Evolutionary conservation across 2,113 vertebrate genomes (phyloP), one percentile per base, ranked within the genome.

Genomic region (Oenanthe oenanthe): DNA sequence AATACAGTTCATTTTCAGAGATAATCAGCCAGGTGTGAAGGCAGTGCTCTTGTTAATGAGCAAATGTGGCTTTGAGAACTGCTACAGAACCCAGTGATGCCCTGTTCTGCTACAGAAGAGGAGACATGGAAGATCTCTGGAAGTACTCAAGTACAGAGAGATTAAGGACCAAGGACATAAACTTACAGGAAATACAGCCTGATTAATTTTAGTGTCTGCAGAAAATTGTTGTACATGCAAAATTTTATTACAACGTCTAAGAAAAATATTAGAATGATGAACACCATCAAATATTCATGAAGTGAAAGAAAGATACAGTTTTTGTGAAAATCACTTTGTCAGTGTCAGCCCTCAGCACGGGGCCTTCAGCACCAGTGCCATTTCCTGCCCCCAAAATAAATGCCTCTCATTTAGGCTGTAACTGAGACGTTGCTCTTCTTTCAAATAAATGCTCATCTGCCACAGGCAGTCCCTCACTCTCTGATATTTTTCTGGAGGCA

Each of bases 101-200:
- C 20, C 20, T 31, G 60, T 15, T 45, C 47, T 71, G 43, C 4
- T 61, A 89, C 32, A 31, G 29, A 84, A 50, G 3, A 84, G 5
- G 16, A 36, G 6, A 76, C 42, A 13, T 7, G 34, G 38, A 92
- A 47, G 29, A 58, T 7, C 22, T 56, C 45, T 73, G 43, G 25
- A 85, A 72, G 12, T 10, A 60, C 11, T 31, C 9, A 29, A 21
- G n/a, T 14, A 71, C 16, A 36, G 67, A 78, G 13, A 72, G 10
- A 34, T 36, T 9, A 73, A 25, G 48, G 28, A 95, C 6, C 17
- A 57, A 76, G 50, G 38, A 58, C 42, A 76, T 11, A 73, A 57
- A 92, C 32, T 38, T 73, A 51, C 7, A 85, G 50, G 45, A 85
- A 53, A 68, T 3, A 11, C 0, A 0, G 48, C 2, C 31, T 76